Percentiles rank a stretch among this genome's conserved stretches.
These are phyloP conservation scores for Proisotoma minuta DNA, from an alignment of 2,888 invertebrate genomes.

Conservation along the genomic window DNA sequence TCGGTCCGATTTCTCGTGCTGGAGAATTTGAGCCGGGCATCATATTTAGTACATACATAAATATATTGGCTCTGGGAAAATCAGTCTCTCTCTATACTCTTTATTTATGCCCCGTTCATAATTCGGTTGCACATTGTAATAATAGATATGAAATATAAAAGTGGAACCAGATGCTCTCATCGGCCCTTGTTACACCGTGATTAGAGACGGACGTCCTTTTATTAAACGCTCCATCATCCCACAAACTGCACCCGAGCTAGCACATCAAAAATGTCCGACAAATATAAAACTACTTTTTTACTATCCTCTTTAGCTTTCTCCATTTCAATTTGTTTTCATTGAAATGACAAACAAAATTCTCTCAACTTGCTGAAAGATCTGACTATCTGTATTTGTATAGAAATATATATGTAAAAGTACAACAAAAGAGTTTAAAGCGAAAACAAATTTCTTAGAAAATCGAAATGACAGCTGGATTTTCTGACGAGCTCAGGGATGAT, in stretches of 20 bases:
- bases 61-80: not conserved
- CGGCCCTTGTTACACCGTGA: not conserved
- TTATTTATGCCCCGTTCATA: constrained; percentile 5
- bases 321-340: too few relatives aligned
- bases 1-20: not conserved
- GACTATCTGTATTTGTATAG: too few relatives aligned
- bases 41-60: not conserved
- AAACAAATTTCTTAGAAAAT: constrained; percentile 46
- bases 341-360: too few relatives aligned
- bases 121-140: constrained; percentile 2
- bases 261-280: not conserved
- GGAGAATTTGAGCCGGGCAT: not conserved
- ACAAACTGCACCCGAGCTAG: too few relatives aligned
- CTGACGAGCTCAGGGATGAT: constrained; percentile 21
- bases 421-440: too few relatives aligned
- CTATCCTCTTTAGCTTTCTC: not conserved
- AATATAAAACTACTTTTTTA: not conserved
- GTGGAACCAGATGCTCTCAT: not conserved
- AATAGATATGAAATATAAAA: constrained; percentile 5
- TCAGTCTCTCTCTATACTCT: not conserved
- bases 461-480: constrained; percentile 38
- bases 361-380: too few relatives aligned
- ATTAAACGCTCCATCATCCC: too few relatives aligned
- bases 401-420: too few relatives aligned
- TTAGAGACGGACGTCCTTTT: constrained; percentile 4